Conservation (phyloP, 2,888 invertebrate genomes). For the Melanophora roralis region DNA sequence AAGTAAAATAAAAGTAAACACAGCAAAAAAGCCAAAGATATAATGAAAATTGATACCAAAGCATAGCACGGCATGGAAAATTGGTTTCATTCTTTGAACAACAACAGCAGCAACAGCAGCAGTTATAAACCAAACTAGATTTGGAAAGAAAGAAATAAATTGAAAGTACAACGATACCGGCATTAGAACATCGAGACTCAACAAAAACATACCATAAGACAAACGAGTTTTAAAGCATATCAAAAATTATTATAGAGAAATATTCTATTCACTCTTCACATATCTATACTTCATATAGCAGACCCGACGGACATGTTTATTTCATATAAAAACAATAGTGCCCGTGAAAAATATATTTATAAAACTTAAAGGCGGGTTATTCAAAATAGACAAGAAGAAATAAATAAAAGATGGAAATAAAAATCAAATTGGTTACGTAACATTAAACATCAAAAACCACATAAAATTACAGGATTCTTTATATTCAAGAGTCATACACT, state of each 20-base stretch:
- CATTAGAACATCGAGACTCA: background rate
- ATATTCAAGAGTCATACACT: background rate
- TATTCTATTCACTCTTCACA: constrained; percentile 45
- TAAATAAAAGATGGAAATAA: background rate
- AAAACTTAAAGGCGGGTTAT: constrained; percentile 37
- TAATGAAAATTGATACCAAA: constrained; percentile 65
- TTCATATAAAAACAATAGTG: constrained; percentile 15
- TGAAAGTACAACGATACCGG: constrained; percentile 10
- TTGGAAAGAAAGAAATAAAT: constrained; percentile 2
- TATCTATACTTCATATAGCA: too few relatives aligned
- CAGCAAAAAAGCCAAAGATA: constrained; percentile 37
- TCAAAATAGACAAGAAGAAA: background rate
- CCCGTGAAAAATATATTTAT: background rate
- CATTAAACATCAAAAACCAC: constrained; percentile 21
- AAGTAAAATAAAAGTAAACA: constrained; percentile 35
- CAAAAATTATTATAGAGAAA: constrained; percentile 56
- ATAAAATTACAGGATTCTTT: constrained; percentile 35
- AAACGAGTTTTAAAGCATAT: constrained; percentile 55
- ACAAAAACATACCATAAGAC: background rate
- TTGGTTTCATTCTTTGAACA: constrained; percentile 48
- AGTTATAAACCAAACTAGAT: background rate
- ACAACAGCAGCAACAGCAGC: background rate
- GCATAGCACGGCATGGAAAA: constrained; percentile 64
- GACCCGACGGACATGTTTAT: too few relatives aligned
- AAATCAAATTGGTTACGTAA: constrained; percentile 56